These are phyloP conservation scores for Neoscelio sp. DNA, from an alignment of 2,888 invertebrate species.

Conservation along the genomic window DNA sequence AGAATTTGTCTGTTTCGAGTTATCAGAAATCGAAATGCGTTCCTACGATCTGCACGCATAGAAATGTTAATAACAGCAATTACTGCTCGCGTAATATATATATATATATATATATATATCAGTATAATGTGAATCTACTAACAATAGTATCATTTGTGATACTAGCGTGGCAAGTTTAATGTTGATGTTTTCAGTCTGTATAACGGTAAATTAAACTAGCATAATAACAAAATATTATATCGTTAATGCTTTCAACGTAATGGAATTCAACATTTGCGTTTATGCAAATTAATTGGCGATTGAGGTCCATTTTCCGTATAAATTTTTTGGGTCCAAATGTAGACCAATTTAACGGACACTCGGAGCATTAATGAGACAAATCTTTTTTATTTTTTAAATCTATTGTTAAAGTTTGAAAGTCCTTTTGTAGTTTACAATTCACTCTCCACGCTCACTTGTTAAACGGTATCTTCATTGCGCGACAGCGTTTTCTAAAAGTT, in stretches of 20 bases:
- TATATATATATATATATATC: no score
- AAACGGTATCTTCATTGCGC: no score
- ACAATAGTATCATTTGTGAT: constrained; percentile 22
- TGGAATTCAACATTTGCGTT: not conserved
- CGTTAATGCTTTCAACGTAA: constrained; percentile 35
- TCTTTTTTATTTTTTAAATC: no score
- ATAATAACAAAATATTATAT: constrained; percentile 48
- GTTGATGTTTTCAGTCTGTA: constrained; percentile 31
- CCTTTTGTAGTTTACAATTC: no score
- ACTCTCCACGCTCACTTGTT: no score
- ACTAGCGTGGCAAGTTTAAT: constrained; percentile 14
- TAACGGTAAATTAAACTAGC: constrained; percentile 35
- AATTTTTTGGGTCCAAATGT: no score
- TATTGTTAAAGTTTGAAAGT: no score
- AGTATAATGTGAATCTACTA: constrained; percentile 17
- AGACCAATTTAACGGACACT: no score
- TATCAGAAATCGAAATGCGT: constrained; percentile 6
- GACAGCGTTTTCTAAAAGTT: no score
- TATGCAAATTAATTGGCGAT: no score
- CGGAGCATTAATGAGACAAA: no score
- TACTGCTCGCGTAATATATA: constrained; percentile 20
- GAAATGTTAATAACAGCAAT: constrained; percentile 12
- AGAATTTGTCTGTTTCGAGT: not conserved
- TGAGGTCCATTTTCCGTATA: no score
- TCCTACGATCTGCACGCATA: not conserved